Evolutionary conservation across 1,140 invertebrate species (phyloP), one percentile per base, ranked within the genome.

Genomic region (Bicyclus anynana): DNA sequence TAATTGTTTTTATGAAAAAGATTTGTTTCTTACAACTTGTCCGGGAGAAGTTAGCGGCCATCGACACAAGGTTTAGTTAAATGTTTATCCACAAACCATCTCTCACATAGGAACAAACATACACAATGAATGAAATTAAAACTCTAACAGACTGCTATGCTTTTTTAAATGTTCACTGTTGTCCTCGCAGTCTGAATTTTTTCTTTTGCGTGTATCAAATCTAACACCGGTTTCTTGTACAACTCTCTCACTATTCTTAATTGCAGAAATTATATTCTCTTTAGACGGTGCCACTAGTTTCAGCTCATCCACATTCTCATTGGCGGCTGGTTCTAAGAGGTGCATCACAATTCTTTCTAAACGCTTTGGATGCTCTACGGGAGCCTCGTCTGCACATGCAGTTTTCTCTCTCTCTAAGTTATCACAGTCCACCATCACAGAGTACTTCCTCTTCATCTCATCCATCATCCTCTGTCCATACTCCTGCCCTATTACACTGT

Each of bases 391-490:
- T 42, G 62, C 37, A 21, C 65, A 35, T n/a, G 52, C 42, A 1
- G 59, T 35, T 38, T 38, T 69, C n/a, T 84, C 80, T 51, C 54
- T 62, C 40, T 81, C 72, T 23, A 74, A 66, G 18, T 79, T 71
- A 2, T 89, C 84, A 49, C 85, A 78, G 59, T 92, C 90, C 3
- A 94, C 90, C 18, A 93, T 91, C 0, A 94, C 93, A 6, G 94
- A 93, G 82, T 92, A 95, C 67, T 92, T 91, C 44, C 90, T 89
- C 80, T 94, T 95, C 94, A 96, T 95, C 55, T 96, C 93, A 29
- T 91, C 88, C 13, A 95, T 92, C 47, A 94, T 90, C 38, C 91
- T 79, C 38, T 90, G 81, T 9, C 94, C 95, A 80, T 95, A 94
- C 38, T 93, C 91, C 66, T 94, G 92, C 35, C 91, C 89, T 12